These are phyloP conservation scores for Belonocnema kinseyi DNA, from an alignment of 1,140 invertebrate species.

Conservation along the genomic window DNA sequence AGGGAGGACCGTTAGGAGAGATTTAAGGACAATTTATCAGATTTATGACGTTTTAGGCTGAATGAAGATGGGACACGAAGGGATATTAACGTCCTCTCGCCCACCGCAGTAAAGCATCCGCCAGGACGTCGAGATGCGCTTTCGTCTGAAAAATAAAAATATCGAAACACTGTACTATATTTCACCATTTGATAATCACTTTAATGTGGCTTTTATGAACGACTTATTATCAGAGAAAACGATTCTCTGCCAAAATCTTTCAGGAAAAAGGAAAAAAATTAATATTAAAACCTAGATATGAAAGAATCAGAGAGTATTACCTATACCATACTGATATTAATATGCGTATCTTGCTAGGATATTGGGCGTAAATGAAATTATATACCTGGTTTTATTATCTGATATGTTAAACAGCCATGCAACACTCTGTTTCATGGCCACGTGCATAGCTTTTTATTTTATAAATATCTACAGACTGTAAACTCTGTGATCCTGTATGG, in stretches of 20 bases:
- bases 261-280: neutral
- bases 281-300: no score
- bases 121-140: slow-evolving; percentile 94
- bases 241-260: neutral
- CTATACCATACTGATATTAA: no score
- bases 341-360: no score
- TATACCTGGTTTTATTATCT: no score
- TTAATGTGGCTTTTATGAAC: neutral
- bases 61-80: slow-evolving; percentile 44
- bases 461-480: no score
- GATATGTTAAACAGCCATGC: no score
- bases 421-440: no score
- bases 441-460: no score
- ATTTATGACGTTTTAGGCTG: slow-evolving; percentile 52
- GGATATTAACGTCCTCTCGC: slow-evolving; percentile 88
- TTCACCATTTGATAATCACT: neutral
- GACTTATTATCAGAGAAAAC: neutral
- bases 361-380: no score
- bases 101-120: slow-evolving; percentile 93
- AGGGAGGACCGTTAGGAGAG: slow-evolving; percentile 55
- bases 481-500: no score
- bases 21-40: slow-evolving; percentile 55
- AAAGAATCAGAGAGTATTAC: neutral
- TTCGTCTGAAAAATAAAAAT: slow-evolving; percentile 87
- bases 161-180: slow-evolving; percentile 41